Percentiles rank a stretch among this genome's conserved stretches.
Evolutionary conservation across 2,113 vertebrate species (phyloP).

Genomic region (Clarias gariepinus): DNA sequence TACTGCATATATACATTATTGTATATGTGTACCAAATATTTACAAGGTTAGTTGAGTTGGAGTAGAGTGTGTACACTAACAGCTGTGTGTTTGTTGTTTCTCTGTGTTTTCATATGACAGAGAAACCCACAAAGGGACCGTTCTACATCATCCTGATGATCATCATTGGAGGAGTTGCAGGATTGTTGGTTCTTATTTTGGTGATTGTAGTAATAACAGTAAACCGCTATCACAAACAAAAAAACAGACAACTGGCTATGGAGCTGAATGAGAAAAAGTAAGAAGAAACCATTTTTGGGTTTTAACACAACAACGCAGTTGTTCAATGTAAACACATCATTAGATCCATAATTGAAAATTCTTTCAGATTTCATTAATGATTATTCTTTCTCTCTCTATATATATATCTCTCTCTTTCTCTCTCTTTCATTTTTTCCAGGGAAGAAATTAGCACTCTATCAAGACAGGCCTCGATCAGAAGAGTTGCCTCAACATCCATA

Average conservation of each 20-base stretch:
- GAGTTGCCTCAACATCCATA: slow-evolving; percentile 78
- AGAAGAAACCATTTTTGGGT: slow-evolving; percentile 42
- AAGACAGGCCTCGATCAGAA: slow-evolving; percentile 85
- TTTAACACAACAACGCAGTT: too few relatives aligned
- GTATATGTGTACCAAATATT: not conserved
- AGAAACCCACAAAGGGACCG: not conserved
- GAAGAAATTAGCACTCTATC: slow-evolving; percentile 86
- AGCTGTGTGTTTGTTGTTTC: slow-evolving; percentile 14
- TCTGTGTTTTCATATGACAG: slow-evolving; percentile 45
- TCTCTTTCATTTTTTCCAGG: slow-evolving; percentile 60
- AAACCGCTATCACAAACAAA: slow-evolving; percentile 83
- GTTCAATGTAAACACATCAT: not conserved
- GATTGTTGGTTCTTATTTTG: slow-evolving; percentile 77
- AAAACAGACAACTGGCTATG: slow-evolving; percentile 79
- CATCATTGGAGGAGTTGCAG: slow-evolving; percentile 73
- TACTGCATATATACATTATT: not conserved
- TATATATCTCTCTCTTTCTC: not conserved
- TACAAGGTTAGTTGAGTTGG: not conserved
- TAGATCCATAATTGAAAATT: not conserved
- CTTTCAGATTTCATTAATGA: not conserved
- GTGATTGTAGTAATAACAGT: slow-evolving; percentile 77
- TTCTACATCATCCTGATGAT: slow-evolving; percentile 75
- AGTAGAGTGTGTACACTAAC: not conserved
- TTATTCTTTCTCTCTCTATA: not conserved
- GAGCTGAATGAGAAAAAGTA: slow-evolving; percentile 85